phyloP scores from a whole-genome alignment of 2,888 invertebrate species.

The Scaptomyza parva region DNA sequence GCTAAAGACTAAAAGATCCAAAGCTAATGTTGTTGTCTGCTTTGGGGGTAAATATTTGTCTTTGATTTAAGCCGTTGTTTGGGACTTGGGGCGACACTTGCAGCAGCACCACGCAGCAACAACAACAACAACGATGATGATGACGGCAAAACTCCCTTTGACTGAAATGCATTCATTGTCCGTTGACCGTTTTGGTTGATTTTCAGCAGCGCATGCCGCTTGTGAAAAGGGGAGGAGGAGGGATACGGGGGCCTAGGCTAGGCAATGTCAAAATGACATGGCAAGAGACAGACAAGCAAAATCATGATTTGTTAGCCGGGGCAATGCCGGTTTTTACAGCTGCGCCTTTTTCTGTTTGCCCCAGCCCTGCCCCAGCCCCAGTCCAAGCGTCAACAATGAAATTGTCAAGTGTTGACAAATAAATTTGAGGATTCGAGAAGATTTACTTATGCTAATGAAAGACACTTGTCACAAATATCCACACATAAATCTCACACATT shows the following conservation, averaged over 20 bases:
- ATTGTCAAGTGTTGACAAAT: conserved; percentile 84
- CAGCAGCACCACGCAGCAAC: conserved; percentile 20
- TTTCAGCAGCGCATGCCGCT: conserved; percentile 8
- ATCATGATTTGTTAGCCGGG: conserved; percentile 74
- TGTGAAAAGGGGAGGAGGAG: background rate
- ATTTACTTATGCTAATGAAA: conserved; percentile 81
- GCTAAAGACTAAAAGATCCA: conserved; percentile 12
- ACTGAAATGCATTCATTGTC: conserved; percentile 56
- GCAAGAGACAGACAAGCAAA: conserved; percentile 60
- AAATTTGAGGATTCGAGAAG: conserved; percentile 81
- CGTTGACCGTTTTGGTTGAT: conserved; percentile 19
- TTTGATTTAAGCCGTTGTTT: conserved; percentile 78
- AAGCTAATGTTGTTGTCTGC: conserved; percentile 51
- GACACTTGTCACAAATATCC: conserved; percentile 77
- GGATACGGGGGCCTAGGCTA: conserved; percentile 2
- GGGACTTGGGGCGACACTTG: conserved; percentile 35
- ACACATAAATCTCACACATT: conserved; percentile 43
- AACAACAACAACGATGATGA: conserved; percentile 22
- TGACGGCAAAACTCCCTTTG: conserved; percentile 37
- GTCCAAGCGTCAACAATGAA: conserved; percentile 73
- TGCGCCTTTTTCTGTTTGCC: conserved; percentile 49
- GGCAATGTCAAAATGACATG: conserved; percentile 61
- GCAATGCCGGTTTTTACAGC: conserved; percentile 52
- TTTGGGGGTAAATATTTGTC: conserved; percentile 73
- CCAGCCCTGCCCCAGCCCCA: too few species aligned